Base-by-base conservation (phyloP, 2,888 invertebrate genomes). In the Pediacus dermestoides region DNA sequence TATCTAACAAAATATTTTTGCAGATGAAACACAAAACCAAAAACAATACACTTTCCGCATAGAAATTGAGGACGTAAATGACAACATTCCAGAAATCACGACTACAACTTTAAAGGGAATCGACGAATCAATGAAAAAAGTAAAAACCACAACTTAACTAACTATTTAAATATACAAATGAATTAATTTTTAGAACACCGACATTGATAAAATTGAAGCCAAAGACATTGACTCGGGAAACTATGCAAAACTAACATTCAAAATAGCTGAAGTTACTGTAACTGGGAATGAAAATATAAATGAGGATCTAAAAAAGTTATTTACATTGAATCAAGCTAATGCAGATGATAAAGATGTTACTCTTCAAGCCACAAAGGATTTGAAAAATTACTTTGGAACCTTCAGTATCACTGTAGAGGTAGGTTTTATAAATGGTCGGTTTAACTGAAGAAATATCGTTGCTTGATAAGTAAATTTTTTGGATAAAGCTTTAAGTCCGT, bases 51-150 rank as follows among this genome's bases (percentile, higher is more conserved):
- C 61, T 28, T 61, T 81, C 15, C 60, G 60, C 10, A 71, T 80
- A 1, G 65, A 72, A 1, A 62, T 82, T 4, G 46, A 68, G 14
- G 82, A 82, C 53, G 73, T 79, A 2, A 82, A 82, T 52, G 78
- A 82, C 60, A 75, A 81, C 43, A 71, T 71, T 1, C 82, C 81
- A 15, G 41, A 26, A 36, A 34, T 53, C 7, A 8, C 22, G n/a
- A 46, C 39, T 10, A 16, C 12, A 4, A n/a, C 4, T 23, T 23
- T 23, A 6, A 7, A 23, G 3, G 9, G 22, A 18, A 18, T 4
- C 2, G 23, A 40, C 9, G 44, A 49, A 25, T 35, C 23, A 30
- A 10, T 42, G 9, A 34, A 37, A n/a, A 32, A 42, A 35, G 47
- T 21, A 34, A 11, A 14, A 2, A 21, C 6, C 25, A 14, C 13